These are phyloP conservation scores for Myioborus melanocephalus DNA, from an alignment of 2,797 vertebrate genomes.

Conservation along the genomic window DNA sequence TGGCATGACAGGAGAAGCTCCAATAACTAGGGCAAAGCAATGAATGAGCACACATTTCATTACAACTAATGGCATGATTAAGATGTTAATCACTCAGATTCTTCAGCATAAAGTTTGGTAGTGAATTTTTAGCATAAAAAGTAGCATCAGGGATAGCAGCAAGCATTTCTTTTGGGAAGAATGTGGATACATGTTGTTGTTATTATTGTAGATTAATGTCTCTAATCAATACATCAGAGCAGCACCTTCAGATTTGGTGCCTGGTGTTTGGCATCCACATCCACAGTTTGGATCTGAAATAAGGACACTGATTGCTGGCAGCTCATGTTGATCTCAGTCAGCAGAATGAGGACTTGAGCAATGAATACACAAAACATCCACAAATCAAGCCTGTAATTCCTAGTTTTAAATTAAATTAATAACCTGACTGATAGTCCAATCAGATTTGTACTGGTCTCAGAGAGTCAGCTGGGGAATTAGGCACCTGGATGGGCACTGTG, in stretches of 20 bases:
- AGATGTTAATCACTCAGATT: not conserved
- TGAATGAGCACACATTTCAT: not conserved
- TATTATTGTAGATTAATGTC: not conserved
- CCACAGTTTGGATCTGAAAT: not conserved
- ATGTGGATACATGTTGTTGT: not conserved
- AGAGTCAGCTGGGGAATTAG: not conserved
- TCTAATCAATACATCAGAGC: not conserved
- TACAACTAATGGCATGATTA: not conserved
- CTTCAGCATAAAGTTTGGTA: not conserved
- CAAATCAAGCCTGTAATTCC: not conserved
- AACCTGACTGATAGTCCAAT: not conserved
- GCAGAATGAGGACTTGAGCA: not conserved
- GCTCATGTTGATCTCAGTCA: not conserved
- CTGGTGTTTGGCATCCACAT: not conserved
- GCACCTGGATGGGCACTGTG: not conserved
- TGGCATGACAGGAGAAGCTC: not conserved
- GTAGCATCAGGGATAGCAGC: not conserved
- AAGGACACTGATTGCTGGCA: not conserved
- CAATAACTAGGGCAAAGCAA: not conserved
- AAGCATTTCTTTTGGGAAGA: not conserved
- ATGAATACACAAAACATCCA: not conserved
- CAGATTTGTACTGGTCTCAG: not conserved
- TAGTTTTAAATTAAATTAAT: not conserved
- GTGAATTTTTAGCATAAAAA: not conserved
- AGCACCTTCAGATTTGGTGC: not conserved